Evolutionary conservation across 2,888 invertebrate species (phyloP).

Genomic region (Mellilla xanthometata): DNA sequence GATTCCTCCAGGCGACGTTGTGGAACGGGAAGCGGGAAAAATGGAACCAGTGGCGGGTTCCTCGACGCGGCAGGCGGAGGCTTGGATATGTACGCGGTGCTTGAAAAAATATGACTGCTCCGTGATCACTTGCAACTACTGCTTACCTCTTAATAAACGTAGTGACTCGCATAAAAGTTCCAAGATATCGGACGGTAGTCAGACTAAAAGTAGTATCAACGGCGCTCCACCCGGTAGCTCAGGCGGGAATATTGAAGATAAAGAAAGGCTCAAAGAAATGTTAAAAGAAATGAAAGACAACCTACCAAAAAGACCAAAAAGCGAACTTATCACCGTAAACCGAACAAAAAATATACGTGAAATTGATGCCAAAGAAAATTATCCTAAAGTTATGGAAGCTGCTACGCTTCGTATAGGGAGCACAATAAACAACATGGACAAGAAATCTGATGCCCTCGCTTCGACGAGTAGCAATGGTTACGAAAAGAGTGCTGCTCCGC

Average conservation of each 20-base stretch:
- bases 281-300: conserved; percentile 90
- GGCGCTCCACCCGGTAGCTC: conserved; percentile 10
- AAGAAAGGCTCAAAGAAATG: conserved; percentile 86
- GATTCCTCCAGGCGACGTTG: conserved; percentile 12
- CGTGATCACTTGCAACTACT: conserved; percentile 54
- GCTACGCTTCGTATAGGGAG: conserved; percentile 66
- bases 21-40: conserved; percentile 15
- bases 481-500: too few species aligned
- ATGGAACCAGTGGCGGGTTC: conserved; percentile 30
- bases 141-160: conserved; percentile 38
- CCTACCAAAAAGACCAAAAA: conserved; percentile 83
- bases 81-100: conserved; percentile 66
- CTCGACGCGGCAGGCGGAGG: conserved; percentile 30
- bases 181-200: conserved; percentile 44
- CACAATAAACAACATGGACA: conserved; percentile 22
- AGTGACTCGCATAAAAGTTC: conserved; percentile 20
- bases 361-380: conserved; percentile 23
- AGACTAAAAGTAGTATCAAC: conserved; percentile 41
- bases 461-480: conserved; percentile 3
- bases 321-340: conserved; percentile 32
- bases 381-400: conserved; percentile 44
- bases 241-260: conserved; percentile 60
- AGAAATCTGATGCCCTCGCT: conserved; percentile 7
- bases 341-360: conserved; percentile 18
- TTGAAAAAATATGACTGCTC: conserved; percentile 61